Evolutionary conservation across 2,797 vertebrate species (phyloP).

Genomic region (Epinephelus malabaricus): DNA sequence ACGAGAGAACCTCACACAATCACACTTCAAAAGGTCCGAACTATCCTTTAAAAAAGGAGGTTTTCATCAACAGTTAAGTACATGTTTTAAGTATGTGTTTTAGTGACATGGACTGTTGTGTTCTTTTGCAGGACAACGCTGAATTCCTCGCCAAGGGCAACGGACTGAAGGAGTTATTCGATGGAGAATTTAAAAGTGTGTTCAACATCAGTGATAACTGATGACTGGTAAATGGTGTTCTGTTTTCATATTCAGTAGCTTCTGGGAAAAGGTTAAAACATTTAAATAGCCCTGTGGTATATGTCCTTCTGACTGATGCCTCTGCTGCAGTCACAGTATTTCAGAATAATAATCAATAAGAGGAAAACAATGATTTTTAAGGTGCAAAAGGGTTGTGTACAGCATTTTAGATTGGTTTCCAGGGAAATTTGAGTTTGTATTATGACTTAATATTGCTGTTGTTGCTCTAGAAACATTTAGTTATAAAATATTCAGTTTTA

Average conservation of each 20-base stretch:
- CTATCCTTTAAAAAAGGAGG: no score
- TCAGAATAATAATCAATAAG: not conserved
- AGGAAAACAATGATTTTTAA: not conserved
- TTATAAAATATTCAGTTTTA: no score
- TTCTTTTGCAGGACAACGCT: conserved; percentile 68
- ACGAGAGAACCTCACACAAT: not conserved
- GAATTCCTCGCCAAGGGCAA: conserved; percentile 31
- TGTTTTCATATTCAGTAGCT: not conserved
- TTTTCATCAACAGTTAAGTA: not conserved
- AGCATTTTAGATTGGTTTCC: no score
- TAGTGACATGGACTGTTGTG: not conserved
- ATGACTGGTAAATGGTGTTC: not conserved
- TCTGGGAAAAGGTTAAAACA: no score
- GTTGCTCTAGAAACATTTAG: no score
- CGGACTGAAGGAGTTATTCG: conserved; percentile 70
- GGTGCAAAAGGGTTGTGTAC: no score
- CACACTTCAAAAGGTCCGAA: no score
- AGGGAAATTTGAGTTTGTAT: no score
- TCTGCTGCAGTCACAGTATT: not conserved
- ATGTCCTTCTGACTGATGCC: not conserved
- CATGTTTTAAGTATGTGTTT: not conserved
- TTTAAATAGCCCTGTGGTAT: not conserved
- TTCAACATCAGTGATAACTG: conserved; percentile 67
- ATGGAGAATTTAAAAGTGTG: conserved; percentile 66
- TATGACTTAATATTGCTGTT: no score